Base-by-base conservation (phyloP, 2,113 vertebrate genomes). In the Archilochus colubris region DNA sequence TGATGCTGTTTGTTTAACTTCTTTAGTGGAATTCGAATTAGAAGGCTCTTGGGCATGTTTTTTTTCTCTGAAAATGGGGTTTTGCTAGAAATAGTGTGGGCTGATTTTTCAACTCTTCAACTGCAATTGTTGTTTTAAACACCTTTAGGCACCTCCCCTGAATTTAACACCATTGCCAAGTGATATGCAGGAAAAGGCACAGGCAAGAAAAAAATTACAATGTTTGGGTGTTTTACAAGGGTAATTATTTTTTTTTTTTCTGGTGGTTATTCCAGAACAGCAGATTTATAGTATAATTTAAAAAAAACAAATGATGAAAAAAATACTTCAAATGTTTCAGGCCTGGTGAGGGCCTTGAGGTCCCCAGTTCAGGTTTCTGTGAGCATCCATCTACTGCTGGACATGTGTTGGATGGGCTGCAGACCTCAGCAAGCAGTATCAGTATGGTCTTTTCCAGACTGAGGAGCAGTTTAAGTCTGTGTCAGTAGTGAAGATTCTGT, bases 331-430 rank as follows among this genome's bases (percentile, higher is more conserved):
- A 12, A 22, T 80, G 22, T 73, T 88, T 85, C 54, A n/a, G 63
- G 27, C 12, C 13, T 1, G 1, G 13, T 57, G 20, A 19, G 68
- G 7, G 36, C 21, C 22, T 38, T 30, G 51, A 46, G 50, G 5
- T 5, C 3, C 6, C 21, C n/a, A 24, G 31, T 24, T 66, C 33
- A 74, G 62, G 33, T 75, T 53, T 66, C 30, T 23, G 31, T 40
- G 46, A 79, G 67, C 67, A 43, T 15, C 50, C 12, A 3, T 43
- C 48, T 63, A 66, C 64, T 82, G 53, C 43, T 62, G 50, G 43
- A 69, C 72, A 51, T 0, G 0, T 48, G 33, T 57, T 2, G 1
- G 8, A 5, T 0, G 1, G 43, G 43, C 69, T 91, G 61, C 7
- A 36, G 43, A 55, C 38, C 48, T 43, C 27, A n/a, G 55, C 18